phyloP scores from a whole-genome alignment of 2,797 vertebrate genomes.

The Spatula versicolor region DNA sequence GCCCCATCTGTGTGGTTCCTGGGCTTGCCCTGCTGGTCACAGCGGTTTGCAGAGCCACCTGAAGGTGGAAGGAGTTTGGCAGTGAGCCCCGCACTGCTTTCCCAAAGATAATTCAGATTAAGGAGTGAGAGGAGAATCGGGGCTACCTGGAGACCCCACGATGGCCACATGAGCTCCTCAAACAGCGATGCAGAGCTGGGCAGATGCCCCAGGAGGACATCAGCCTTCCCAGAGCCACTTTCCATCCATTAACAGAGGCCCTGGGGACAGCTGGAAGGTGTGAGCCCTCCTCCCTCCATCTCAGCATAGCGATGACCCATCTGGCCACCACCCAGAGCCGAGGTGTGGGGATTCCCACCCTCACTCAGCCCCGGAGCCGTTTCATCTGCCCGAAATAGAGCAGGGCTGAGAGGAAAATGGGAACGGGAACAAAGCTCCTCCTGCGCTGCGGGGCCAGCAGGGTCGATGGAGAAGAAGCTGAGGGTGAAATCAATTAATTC shows the following conservation, averaged over 20 bases:
- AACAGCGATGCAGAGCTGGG: not conserved
- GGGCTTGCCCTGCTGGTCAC: not conserved
- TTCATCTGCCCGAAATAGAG: conserved; percentile 26
- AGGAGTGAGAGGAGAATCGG: not conserved
- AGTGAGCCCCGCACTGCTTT: not conserved
- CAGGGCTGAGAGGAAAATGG: conserved; percentile 19
- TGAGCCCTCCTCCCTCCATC: not conserved
- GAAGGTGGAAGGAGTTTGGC: not conserved
- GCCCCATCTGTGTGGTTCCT: rapidly evolving
- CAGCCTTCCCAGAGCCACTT: not conserved
- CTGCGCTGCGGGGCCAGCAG: not conserved
- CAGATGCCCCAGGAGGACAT: not conserved
- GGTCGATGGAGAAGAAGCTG: conserved; percentile 48
- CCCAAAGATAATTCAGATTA: not conserved
- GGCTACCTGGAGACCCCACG: not conserved
- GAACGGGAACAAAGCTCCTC: conserved; percentile 63
- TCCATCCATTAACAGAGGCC: not conserved
- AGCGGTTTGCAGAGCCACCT: not conserved
- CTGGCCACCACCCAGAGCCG: not conserved
- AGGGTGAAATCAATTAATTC: conserved; percentile 73
- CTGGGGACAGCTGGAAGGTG: not conserved
- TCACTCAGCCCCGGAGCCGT: not conserved
- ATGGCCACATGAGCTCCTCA: not conserved
- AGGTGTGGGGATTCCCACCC: conserved; percentile 24
- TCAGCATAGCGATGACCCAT: not conserved